Evolutionary conservation across 64 coral and sea anemone genomes (phyloP), one percentile per base, ranked within the genome.

Genomic region (Catalaphyllia jardinei): DNA sequence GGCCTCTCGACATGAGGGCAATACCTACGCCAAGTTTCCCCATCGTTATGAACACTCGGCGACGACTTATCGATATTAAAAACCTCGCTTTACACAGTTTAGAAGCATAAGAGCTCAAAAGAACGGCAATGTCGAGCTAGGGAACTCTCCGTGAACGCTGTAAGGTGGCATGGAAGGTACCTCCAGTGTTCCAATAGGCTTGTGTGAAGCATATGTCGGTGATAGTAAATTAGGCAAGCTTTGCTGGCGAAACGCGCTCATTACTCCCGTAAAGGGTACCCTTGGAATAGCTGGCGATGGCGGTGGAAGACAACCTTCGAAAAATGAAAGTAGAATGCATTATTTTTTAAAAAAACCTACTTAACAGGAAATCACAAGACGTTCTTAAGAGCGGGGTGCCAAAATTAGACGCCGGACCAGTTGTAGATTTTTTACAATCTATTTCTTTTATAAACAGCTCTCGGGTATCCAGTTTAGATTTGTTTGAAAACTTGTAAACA

Each of bases 201-300:
- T 71, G 9, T 63, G 81, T 39, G 81, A 69, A 50, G 81, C 31
- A 71, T 71, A 81, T 55, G 79, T 85, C 10, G 81, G 38, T 22
- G 81, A 71, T 1, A 85, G 35, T 4, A 85, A 22, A 51, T 85
- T 85, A 1, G 81, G 81, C 14, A 85, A 51, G 46, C 61, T 19
- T 15, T 85, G 81, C n/a, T 85, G 81, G 81, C 63, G 81, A 64
- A 71, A 85, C 0, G 62, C 62, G 28, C 63, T 51, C 1, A 85
- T 63, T 13, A 85, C 81, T 69, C 81, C 62, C 33, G 81, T 64
- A 31, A 85, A 85, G 0, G 81, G 81, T 17, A 85, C 11, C 71
- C 81, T 85, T 85, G 81, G 81, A 51, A 85, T 49, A 42, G 62
- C 39, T 14, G 81, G 81, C 2, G 81, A 85, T 50, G 81, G 81